Percentiles rank a stretch among this genome's conserved stretches.
Conservation (phyloP, 2,888 invertebrate species). For the Hemicrepidius hirtus region DNA sequence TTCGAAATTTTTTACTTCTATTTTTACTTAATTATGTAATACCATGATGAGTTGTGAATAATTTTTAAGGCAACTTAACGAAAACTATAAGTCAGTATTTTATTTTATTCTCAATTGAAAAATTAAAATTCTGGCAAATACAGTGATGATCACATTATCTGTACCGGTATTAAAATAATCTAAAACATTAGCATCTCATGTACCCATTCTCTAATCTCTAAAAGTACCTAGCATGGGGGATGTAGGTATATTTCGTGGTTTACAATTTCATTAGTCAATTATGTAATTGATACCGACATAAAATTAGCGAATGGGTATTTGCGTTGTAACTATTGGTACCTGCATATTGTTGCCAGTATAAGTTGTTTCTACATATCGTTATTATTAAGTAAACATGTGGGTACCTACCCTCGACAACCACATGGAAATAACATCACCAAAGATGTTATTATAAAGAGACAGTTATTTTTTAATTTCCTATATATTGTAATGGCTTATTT, state of each 20-base stretch:
- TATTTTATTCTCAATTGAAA: not conserved
- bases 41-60: slow-evolving; percentile 26
- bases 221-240: not conserved
- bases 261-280: too few relatives aligned
- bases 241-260: too few relatives aligned
- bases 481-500: slow-evolving; percentile 50
- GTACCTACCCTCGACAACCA: slow-evolving; percentile 2
- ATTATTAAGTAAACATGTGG: slow-evolving; percentile 38
- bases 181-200: not conserved
- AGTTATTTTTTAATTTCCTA: slow-evolving; percentile 50
- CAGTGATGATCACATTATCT: not conserved
- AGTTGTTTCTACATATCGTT: slow-evolving; percentile 46
- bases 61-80: slow-evolving; percentile 3
- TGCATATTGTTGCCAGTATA: slow-evolving; percentile 39
- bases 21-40: slow-evolving; percentile 6
- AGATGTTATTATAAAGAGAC: slow-evolving; percentile 33
- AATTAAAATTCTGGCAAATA: not conserved
- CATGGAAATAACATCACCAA: slow-evolving; percentile 8
- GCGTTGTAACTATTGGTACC: slow-evolving; percentile 35
- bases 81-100: slow-evolving; percentile 15
- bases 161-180: not conserved
- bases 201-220: slow-evolving; percentile 7
- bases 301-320: not conserved
- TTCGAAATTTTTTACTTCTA: slow-evolving; percentile 1
- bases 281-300: too few relatives aligned